Evolutionary conservation across 2,113 vertebrate species (phyloP).

Genomic region (Thamnophis sirtalis): DNA sequence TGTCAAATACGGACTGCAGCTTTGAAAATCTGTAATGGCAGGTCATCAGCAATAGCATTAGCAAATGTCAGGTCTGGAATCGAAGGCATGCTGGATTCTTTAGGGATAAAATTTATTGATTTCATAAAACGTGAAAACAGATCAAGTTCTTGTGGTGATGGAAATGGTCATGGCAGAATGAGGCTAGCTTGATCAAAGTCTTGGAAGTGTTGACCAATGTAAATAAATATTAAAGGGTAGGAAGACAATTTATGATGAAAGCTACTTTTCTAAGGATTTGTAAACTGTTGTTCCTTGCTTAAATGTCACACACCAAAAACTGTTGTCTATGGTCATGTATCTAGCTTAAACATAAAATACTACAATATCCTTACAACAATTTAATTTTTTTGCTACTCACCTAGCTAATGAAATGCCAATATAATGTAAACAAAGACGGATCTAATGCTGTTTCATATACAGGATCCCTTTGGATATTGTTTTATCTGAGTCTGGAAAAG

Average conservation of each 20-base stretch:
- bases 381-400: slow-evolving; percentile 8
- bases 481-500: not conserved
- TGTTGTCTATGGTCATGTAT: slow-evolving; percentile 27
- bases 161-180: slow-evolving; percentile 76
- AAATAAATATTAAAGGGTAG: slow-evolving; percentile 51
- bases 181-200: slow-evolving; percentile 58
- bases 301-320: slow-evolving; percentile 38
- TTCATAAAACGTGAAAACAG: slow-evolving; percentile 74
- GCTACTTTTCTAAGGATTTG: slow-evolving; percentile 13
- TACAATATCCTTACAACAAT: not conserved
- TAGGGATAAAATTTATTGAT: slow-evolving; percentile 79
- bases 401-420: not conserved
- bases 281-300: slow-evolving; percentile 26
- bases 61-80: slow-evolving; percentile 80
- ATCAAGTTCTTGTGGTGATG: slow-evolving; percentile 76
- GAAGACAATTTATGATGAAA: slow-evolving; percentile 39
- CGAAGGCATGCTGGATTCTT: slow-evolving; percentile 77
- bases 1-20: slow-evolving; percentile 80
- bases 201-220: slow-evolving; percentile 47
- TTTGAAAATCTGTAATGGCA: slow-evolving; percentile 78
- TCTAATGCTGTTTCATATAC: slow-evolving; percentile 16
- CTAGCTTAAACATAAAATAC: not conserved
- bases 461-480: not conserved
- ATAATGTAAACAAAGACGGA: slow-evolving; percentile 2
- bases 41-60: slow-evolving; percentile 79